Evolutionary conservation across 2,888 invertebrate species (phyloP), one percentile per base, ranked within the genome.

Genomic region (Caradrina kadenii): DNA sequence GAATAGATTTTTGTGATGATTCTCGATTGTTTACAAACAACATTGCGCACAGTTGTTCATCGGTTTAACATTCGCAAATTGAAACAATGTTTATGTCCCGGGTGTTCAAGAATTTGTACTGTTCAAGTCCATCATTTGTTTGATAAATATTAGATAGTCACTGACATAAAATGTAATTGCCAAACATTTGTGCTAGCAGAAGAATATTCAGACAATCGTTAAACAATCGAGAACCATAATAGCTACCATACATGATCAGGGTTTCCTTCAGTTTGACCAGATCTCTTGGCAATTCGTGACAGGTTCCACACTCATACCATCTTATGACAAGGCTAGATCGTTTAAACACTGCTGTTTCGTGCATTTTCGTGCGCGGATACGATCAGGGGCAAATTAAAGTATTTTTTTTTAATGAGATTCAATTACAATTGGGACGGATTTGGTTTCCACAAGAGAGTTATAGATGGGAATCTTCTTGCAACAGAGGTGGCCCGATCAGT

Each of bases 21-120:
- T 84, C 84, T 80, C 78, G 71, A 79, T 69, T 83, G 78, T 84
- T 82, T 80, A 71, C 56, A 62, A 84, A 71, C 53, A 81, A 68
- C 61, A 60, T 61, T 61, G 56, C 50, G 50, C 11, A 4, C 19
- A 11, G 54, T 63, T 49, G 58, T 80, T 76, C 60, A 66, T 61
- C n/a, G n/a, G 50, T 59, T 39, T 39, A 7, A 64, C 56, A 64
- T 62, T 52, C 54, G 63, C 48, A 79, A 15, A 48, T 4, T 1
- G 50, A 49, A 54, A n/a, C 21, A 42, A 61, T 45, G 74, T 72
- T 59, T 55, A 39, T 59, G 17, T 58, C 26, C 26, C 39, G 6
- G 1, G 31, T 21, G 26, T n/a, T 55, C 8, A 48, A 54, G 56
- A 63, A 58, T 76, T 56, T 60, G 19, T 31, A 54, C n/a, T 60